phyloP scores from a whole-genome alignment of 2,797 vertebrate species.

The Ambastaia sidthimunki region DNA sequence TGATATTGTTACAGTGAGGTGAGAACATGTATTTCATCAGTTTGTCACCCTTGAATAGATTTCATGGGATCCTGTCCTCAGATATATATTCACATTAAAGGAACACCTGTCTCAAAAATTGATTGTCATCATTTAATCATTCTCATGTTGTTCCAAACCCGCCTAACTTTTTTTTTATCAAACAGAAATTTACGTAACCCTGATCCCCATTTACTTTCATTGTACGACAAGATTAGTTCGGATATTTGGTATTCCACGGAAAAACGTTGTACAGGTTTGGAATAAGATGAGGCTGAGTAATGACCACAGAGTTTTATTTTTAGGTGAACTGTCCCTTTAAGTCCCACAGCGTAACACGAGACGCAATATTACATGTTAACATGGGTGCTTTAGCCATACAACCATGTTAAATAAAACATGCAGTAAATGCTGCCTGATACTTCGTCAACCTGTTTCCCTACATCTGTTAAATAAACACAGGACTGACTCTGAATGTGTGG shows the following conservation, averaged over 20 bases:
- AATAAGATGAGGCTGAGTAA: not conserved
- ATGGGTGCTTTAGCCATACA: not conserved
- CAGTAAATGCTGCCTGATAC: not conserved
- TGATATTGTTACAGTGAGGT: slow-evolving; percentile 8
- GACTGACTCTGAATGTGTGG: slow-evolving; percentile 15
- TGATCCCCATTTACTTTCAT: not conserved
- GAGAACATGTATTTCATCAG: slow-evolving; percentile 14
- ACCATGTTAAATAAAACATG: not conserved
- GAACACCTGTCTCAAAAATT: not conserved
- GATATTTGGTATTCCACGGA: not conserved
- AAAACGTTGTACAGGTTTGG: not conserved
- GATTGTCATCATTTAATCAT: not conserved
- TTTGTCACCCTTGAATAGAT: slow-evolving; percentile 8
- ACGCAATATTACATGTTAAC: not conserved
- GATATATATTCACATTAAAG: not conserved
- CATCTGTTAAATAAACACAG: not conserved
- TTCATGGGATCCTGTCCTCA: not conserved
- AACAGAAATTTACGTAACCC: not conserved
- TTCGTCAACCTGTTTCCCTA: not conserved
- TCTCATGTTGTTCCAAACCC: not conserved
- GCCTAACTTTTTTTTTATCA: not conserved
- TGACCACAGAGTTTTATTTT: not conserved
- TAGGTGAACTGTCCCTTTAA: not conserved
- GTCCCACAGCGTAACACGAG: not conserved
- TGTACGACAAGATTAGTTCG: not conserved